A percentile compares a stretch with the other conserved stretches of the same genome.
phyloP scores from a whole-genome alignment of 2,113 vertebrate species.

The Paedocypris sp. region DNA sequence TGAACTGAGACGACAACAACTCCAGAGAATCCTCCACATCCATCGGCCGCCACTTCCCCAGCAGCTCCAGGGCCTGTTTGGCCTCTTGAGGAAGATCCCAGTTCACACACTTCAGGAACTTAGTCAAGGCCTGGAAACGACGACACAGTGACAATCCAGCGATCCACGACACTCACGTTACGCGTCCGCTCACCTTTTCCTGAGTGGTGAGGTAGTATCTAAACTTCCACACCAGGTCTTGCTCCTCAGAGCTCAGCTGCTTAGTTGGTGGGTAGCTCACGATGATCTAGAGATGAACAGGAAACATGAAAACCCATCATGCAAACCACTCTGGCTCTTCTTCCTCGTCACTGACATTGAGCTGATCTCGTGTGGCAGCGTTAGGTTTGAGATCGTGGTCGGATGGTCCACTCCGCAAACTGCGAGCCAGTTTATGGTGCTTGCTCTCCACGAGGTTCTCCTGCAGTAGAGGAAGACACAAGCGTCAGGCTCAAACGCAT shows the following conservation, averaged over 20 bases:
- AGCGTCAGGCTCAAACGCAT: no score
- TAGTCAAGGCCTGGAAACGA: conserved; percentile 78
- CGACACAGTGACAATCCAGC: not conserved
- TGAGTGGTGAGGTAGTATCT: conserved; percentile 94
- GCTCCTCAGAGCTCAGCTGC: conserved; percentile 89
- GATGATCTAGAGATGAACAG: conserved; percentile 72
- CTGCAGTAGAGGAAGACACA: conserved; percentile 54
- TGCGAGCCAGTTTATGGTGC: conserved; percentile 94
- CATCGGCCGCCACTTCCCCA: conserved; percentile 97
- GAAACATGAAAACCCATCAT: not conserved
- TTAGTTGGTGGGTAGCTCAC: conserved; percentile 96
- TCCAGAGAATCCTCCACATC: conserved; percentile 97
- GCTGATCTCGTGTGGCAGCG: conserved; percentile 88
- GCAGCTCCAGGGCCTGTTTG: conserved; percentile 88
- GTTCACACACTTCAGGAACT: conserved; percentile 98
- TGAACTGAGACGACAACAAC: conserved; percentile 87
- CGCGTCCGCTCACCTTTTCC: conserved; percentile 71
- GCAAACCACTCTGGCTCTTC: not conserved
- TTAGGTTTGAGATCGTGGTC: conserved; percentile 98
- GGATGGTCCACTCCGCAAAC: conserved; percentile 90
- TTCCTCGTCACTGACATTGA: conserved; percentile 60
- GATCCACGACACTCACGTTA: not conserved
- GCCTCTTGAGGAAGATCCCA: conserved; percentile 93
- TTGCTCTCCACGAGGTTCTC: conserved; percentile 98
- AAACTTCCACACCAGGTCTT: conserved; percentile 98